Percentiles rank a stretch among this genome's conserved stretches.
Evolutionary conservation across 2,113 vertebrate species (phyloP).

Genomic region (Chaetodon trifascialis): DNA sequence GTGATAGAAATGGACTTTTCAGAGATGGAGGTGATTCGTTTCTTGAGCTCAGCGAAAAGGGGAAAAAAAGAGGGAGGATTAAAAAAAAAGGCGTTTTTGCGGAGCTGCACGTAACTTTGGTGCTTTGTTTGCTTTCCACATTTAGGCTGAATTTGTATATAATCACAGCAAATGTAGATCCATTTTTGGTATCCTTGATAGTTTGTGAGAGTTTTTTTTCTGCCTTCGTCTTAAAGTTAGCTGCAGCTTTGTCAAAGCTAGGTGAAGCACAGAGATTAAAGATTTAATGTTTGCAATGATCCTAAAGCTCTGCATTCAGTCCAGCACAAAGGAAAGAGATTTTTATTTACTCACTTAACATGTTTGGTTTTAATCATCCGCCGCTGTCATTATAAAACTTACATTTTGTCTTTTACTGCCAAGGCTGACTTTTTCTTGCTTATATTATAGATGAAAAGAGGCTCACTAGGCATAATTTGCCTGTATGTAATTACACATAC

Average conservation of each 20-base stretch:
- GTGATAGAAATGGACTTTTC: conserved; percentile 28
- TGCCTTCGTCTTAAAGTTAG: neutral
- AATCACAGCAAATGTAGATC: neutral
- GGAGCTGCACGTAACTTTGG: conserved; percentile 15
- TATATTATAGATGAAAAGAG: neutral
- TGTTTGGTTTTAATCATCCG: neutral
- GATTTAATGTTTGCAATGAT: neutral
- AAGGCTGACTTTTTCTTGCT: neutral
- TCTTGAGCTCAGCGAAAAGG: neutral
- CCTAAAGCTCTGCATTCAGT: neutral
- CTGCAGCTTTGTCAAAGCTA: neutral
- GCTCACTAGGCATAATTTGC: neutral
- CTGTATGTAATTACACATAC: neutral
- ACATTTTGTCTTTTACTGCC: neutral
- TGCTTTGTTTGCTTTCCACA: conserved; percentile 12
- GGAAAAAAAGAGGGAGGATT: neutral
- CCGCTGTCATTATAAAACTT: neutral
- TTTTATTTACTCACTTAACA: too few species aligned
- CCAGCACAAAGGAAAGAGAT: too few species aligned
- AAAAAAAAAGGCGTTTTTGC: neutral
- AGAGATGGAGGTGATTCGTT: conserved; percentile 23
- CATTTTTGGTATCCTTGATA: neutral
- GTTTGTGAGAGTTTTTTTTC: neutral
- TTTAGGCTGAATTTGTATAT: neutral
- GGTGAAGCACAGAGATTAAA: neutral